Percentiles rank a stretch among this genome's conserved stretches.
Conservation (phyloP, 2,113 vertebrate genomes). For the Falcunculus frontatus region DNA sequence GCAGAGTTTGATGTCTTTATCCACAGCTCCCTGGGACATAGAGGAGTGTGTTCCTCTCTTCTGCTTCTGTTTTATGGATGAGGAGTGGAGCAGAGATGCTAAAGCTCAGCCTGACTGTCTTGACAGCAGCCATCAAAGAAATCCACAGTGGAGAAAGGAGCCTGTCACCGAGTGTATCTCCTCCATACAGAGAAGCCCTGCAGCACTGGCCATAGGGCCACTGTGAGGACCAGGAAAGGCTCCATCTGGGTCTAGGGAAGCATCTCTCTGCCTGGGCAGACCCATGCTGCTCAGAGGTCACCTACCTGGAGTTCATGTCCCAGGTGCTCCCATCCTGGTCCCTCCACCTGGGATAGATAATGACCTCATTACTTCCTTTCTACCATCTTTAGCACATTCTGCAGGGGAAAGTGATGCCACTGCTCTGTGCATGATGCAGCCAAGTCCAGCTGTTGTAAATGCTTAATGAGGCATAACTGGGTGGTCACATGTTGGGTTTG, state of each 20-base stretch:
- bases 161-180: not conserved
- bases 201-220: not conserved
- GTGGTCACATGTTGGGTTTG: not conserved
- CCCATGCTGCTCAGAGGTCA: not conserved
- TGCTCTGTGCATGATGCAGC: not conserved
- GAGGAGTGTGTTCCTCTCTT: not conserved
- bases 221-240: not conserved
- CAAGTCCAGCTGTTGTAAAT: not conserved
- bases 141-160: not conserved
- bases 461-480: not conserved
- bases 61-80: not conserved
- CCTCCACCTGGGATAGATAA: not conserved
- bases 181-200: not conserved
- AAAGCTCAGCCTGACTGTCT: not conserved
- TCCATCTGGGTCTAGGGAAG: accelerated
- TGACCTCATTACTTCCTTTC: not conserved
- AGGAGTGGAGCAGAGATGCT: not conserved
- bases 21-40: not conserved
- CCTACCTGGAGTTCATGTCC: not conserved
- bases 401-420: not conserved
- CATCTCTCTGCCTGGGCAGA: not conserved
- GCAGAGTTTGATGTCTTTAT: slow-evolving; percentile 1
- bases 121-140: not conserved
- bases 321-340: not conserved
- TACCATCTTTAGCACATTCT: not conserved